Conservation (phyloP, 2,888 invertebrate species). For the Noctua janthina region DNA sequence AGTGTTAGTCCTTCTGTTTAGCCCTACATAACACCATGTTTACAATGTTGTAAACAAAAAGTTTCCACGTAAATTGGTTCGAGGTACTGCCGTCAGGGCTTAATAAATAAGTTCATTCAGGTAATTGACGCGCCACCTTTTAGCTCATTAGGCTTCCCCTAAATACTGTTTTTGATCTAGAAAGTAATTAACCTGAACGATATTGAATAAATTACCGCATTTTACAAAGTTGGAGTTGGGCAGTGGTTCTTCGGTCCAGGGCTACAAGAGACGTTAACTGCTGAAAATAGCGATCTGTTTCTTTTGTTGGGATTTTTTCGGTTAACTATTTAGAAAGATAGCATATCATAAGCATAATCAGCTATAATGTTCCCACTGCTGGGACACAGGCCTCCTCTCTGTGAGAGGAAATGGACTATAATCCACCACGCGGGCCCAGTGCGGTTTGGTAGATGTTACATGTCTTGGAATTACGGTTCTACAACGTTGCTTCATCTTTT, state of each 20-base stretch:
- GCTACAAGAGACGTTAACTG: too few species aligned
- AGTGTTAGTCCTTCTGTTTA: not conserved
- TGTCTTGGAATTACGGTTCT: too few species aligned
- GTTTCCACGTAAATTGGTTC: not conserved
- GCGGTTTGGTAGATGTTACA: too few species aligned
- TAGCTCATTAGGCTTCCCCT: not conserved
- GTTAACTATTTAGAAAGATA: not conserved
- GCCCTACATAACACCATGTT: not conserved
- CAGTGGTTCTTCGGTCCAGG: not conserved
- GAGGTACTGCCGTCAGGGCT: not conserved
- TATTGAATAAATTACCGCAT: not conserved
- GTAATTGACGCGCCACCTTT: not conserved
- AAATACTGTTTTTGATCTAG: not conserved
- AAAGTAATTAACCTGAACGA: not conserved
- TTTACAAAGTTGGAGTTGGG: not conserved
- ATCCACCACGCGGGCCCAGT: too few species aligned
- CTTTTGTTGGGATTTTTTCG: not conserved
- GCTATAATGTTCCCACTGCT: too few species aligned
- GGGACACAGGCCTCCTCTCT: too few species aligned
- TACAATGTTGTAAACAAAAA: not conserved
- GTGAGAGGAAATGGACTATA: too few species aligned
- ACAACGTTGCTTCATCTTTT: too few species aligned
- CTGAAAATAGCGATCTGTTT: not conserved
- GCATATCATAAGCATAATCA: too few species aligned
- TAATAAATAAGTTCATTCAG: not conserved